A percentile compares a stretch with the other conserved stretches of the same genome.
These are phyloP conservation scores for Eospalax fontanierii DNA, from an alignment of 2,797 vertebrate genomes.

Conservation along the genomic window DNA sequence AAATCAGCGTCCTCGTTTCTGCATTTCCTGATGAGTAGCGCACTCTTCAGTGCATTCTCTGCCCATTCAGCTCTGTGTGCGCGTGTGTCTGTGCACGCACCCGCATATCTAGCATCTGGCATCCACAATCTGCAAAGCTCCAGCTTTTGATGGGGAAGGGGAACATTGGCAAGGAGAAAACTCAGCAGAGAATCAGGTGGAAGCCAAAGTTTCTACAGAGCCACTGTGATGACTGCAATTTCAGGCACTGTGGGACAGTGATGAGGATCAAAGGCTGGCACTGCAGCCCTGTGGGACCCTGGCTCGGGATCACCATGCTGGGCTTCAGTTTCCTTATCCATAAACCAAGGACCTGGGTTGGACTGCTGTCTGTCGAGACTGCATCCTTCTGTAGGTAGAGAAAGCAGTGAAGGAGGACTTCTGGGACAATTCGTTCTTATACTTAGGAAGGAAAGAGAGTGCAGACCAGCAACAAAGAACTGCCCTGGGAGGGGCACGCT, in stretches of 20 bases:
- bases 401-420: not conserved
- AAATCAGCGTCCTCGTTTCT: not conserved
- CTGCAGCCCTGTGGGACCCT: no score
- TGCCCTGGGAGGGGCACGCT: not conserved
- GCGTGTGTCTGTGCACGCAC: no score
- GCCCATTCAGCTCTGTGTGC: not conserved
- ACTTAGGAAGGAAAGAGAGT: not conserved
- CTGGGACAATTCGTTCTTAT: not conserved
- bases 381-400: not conserved
- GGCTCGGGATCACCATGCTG: no score
- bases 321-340: not conserved
- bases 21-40: not conserved
- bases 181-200: not conserved
- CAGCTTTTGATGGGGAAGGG: not conserved
- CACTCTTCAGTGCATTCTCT: not conserved
- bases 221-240: not conserved
- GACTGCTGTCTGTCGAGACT: not conserved
- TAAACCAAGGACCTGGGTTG: constrained; percentile 49
- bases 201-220: constrained; percentile 5
- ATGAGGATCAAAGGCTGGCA: not conserved
- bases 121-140: not conserved
- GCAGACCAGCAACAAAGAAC: no score
- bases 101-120: no score
- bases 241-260: not conserved
- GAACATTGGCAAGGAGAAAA: not conserved